These are phyloP conservation scores for Herpailurus yagouaroundi DNA, from an alignment of 2,113 vertebrate species.

Conservation along the genomic window DNA sequence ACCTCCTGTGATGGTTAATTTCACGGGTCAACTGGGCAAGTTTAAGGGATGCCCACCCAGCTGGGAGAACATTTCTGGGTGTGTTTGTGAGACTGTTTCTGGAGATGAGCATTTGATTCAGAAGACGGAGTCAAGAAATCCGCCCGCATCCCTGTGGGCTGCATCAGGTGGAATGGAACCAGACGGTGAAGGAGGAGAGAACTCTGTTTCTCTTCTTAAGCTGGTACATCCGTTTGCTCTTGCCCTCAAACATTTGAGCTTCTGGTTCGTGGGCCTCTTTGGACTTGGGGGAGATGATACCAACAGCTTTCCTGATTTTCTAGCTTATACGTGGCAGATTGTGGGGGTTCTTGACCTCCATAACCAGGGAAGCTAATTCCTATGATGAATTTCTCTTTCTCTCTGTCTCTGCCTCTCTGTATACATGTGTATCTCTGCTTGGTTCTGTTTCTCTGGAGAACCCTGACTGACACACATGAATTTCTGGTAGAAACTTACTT, in stretches of 20 bases:
- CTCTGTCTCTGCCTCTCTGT: no score
- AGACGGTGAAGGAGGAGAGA: no score
- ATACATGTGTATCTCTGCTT: background rate
- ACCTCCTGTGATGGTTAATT: background rate
- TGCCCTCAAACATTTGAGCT: background rate
- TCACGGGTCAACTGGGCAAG: background rate
- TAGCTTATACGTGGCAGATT: background rate
- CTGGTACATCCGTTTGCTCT: background rate
- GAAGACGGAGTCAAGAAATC: background rate
- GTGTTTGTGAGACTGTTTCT: background rate
- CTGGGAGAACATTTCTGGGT: background rate
- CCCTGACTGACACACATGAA: background rate
- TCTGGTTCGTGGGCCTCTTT: background rate
- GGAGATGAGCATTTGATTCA: background rate
- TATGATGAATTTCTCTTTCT: background rate
- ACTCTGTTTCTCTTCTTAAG: background rate
- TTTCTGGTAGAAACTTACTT: background rate
- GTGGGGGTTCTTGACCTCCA: background rate
- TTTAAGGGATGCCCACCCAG: no score
- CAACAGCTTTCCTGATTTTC: background rate
- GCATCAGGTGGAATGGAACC: no score
- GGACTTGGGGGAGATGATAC: background rate
- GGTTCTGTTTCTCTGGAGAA: background rate
- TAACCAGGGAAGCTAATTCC: background rate
- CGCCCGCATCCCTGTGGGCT: fast-evolving